These are phyloP conservation scores for Acanthoscelides obtectus DNA, from an alignment of 2,888 invertebrate species.

Conservation along the genomic window DNA sequence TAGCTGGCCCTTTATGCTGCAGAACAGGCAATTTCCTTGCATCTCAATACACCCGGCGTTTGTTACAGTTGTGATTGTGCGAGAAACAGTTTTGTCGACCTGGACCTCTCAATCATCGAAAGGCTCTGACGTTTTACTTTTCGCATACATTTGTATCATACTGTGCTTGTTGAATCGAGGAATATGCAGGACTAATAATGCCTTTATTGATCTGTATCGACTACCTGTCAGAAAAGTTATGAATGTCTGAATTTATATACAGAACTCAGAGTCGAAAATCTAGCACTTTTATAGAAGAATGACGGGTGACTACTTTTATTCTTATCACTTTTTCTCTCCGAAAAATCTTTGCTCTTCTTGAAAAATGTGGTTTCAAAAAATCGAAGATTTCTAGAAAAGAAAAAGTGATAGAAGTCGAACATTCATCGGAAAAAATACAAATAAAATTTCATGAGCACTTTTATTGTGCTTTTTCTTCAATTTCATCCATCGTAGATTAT, in stretches of 20 bases:
- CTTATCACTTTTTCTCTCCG: no score
- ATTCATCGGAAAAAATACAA: no score
- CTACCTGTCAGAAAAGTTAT: not conserved
- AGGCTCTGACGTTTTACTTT: not conserved
- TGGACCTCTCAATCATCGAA: not conserved
- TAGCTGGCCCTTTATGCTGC: constrained; percentile 17
- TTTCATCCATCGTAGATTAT: no score
- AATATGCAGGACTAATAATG: not conserved
- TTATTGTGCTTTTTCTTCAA: no score
- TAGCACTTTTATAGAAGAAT: no score
- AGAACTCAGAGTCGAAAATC: no score
- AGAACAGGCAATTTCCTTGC: not conserved
- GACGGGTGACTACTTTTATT: no score
- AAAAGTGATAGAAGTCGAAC: no score
- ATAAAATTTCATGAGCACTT: no score
- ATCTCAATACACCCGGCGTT: not conserved
- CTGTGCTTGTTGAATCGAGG: not conserved
- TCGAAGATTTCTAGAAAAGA: no score
- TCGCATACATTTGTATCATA: not conserved
- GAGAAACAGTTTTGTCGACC: not conserved
- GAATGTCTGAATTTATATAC: not conserved
- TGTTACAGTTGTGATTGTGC: not conserved
- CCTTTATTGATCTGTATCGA: not conserved
- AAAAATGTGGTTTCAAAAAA: no score
- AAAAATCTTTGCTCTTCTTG: no score